These are phyloP conservation scores for Anthopleura sola DNA, from an alignment of 64 coral and sea anemone species.

Conservation along the genomic window DNA sequence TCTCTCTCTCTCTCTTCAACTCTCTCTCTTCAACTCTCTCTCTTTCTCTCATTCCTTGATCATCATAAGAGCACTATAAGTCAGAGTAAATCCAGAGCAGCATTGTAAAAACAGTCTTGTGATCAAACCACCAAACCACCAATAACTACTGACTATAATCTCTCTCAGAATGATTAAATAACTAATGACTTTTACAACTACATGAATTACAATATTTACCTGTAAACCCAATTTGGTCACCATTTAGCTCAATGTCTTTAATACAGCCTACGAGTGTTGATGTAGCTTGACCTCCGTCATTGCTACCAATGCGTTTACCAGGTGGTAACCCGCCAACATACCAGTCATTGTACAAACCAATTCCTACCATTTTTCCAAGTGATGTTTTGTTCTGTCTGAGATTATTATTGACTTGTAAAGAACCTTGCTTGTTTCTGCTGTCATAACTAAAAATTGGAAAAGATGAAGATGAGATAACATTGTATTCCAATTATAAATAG, in stretches of 20 bases:
- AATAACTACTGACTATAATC: no score
- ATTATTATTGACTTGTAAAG: slow-evolving; percentile 66
- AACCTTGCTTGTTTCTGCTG: slow-evolving; percentile 29
- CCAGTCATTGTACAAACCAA: slow-evolving; percentile 58
- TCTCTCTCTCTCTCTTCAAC: no score
- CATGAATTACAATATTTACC: slow-evolving; percentile 34
- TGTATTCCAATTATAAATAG: neutral
- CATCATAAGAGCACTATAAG: no score
- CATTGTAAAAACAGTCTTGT: no score
- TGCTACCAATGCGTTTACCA: slow-evolving; percentile 24
- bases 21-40: no score
- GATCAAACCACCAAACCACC: no score
- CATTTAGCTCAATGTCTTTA: slow-evolving; percentile 69
- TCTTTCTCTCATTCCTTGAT: no score
- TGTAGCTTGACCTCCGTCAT: slow-evolving; percentile 31
- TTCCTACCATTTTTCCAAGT: slow-evolving; percentile 47
- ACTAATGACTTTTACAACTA: neutral
- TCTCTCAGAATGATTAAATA: no score
- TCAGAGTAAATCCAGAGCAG: no score
- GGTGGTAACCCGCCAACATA: slow-evolving; percentile 65
- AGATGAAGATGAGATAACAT: neutral
- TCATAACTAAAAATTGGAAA: slow-evolving; percentile 51
- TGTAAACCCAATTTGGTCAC: slow-evolving; percentile 49
- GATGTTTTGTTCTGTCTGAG: slow-evolving; percentile 11
- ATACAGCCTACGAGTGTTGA: slow-evolving; percentile 70